A percentile compares a stretch with the other conserved stretches of the same genome.
These are phyloP conservation scores for Andinoacara biseriatus DNA, from an alignment of 2,113 vertebrate species.

Conservation along the genomic window DNA sequence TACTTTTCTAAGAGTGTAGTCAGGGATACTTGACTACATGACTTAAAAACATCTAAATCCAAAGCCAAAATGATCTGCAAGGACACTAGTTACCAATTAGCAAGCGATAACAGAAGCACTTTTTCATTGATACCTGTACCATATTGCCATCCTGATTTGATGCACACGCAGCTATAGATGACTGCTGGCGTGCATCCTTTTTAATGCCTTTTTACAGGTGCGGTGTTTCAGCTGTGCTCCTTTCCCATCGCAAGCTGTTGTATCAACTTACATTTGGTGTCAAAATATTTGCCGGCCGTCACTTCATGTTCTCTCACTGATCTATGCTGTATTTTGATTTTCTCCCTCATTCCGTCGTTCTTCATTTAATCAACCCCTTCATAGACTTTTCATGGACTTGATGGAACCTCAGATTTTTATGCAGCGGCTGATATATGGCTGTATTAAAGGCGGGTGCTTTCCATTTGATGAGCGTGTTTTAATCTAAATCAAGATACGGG, in stretches of 20 bases:
- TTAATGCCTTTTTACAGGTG: not conserved
- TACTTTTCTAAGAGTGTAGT: too few relatives aligned
- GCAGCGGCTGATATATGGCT: slow-evolving; percentile 58
- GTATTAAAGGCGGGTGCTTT: slow-evolving; percentile 70
- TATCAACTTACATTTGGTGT: slow-evolving; percentile 14
- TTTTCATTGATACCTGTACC: slow-evolving; percentile 8
- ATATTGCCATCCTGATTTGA: not conserved
- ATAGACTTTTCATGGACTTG: slow-evolving; percentile 46
- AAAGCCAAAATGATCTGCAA: not conserved
- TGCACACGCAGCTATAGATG: not conserved
- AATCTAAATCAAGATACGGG: slow-evolving; percentile 76
- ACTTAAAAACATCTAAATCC: not conserved
- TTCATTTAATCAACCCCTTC: slow-evolving; percentile 52
- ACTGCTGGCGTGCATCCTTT: not conserved
- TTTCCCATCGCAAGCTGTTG: not conserved
- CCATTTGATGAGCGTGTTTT: slow-evolving; percentile 69
- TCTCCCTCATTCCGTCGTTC: slow-evolving; percentile 15
- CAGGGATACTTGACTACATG: too few relatives aligned
- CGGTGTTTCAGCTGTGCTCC: not conserved
- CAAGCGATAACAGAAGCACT: not conserved
- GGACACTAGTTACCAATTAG: not conserved
- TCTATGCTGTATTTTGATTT: slow-evolving; percentile 1
- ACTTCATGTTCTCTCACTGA: slow-evolving; percentile 23
- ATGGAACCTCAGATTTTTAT: slow-evolving; percentile 62
- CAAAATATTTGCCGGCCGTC: slow-evolving; percentile 22